Evolutionary conservation across 2,113 vertebrate genomes (phyloP).

Genomic region (Cyanoderma ruficeps): DNA sequence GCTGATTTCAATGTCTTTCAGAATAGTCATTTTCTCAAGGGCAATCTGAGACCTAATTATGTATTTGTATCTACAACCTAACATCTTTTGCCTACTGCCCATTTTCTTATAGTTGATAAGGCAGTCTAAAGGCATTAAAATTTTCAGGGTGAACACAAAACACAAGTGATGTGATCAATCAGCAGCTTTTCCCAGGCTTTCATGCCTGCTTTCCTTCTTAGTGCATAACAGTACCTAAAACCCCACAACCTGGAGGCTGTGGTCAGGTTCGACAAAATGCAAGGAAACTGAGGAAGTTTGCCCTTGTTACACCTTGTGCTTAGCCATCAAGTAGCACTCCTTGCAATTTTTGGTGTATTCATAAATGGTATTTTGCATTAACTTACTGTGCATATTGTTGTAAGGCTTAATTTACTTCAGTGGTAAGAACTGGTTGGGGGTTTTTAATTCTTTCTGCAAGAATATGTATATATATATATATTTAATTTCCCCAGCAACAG

Average conservation of each 20-base stretch:
- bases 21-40: not conserved
- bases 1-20: not conserved
- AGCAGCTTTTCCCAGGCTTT: not conserved
- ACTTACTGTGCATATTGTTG: not conserved
- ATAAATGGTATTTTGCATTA: not conserved
- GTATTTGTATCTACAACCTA: not conserved
- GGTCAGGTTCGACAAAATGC: not conserved
- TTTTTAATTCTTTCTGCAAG: slow-evolving; percentile 5
- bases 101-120: not conserved
- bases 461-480: not conserved
- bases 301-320: not conserved
- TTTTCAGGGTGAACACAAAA: not conserved
- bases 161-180: not conserved
- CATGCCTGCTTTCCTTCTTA: not conserved
- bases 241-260: not conserved
- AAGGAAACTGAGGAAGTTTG: not conserved
- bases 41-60: not conserved
- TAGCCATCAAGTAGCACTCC: too few relatives aligned
- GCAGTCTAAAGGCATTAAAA: not conserved
- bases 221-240: not conserved
- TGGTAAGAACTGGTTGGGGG: not conserved
- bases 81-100: not conserved
- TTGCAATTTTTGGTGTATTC: not conserved
- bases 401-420: slow-evolving; percentile 45
- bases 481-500: not conserved